Evolutionary conservation across 1,140 invertebrate species (phyloP), one percentile per base, ranked within the genome.

Genomic region (Leptinotarsa texana): DNA sequence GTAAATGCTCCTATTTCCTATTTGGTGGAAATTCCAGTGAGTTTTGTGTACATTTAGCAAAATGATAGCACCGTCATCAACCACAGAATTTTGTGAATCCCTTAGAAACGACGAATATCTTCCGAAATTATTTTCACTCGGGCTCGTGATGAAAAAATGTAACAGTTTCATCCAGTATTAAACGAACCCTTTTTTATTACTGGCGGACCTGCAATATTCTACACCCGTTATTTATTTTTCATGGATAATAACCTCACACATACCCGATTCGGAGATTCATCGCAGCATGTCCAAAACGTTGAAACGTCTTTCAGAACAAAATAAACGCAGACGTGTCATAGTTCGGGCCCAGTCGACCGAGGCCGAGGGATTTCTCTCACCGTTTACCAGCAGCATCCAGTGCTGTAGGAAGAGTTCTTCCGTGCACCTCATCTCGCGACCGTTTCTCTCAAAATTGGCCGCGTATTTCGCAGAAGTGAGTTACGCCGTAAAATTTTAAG

Each of bases 251-350:
- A 68, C 66, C 42, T 68, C 33, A 68, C 66, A 68, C 66, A 68
- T 47, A 8, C 42, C 24, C 42, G n/a, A 47, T 18, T 47, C 24
- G 2, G 24, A 47, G 33, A 68, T 68, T 68, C 49, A 68, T 68
- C 66, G 18, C 42, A 4, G 27, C n/a, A 18, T 42, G 42, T 57
- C 51, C 51, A n/a, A 57, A 57, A 57, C 13, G 51, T 57, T 18
- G 15, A 57, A n/a, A 57, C 51, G 51, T 57, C 51, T 57, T 57
- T 18, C 21, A 17, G 63, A 65, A 69, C 42, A 47, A 69, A 69
- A 69, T 24, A 69, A 69, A 69, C 68, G 68, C 33, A 69, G 68
- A 69, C 68, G 68, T 69, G 68, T 47, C 68, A 51, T 49, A 51
- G 33, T 69, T 69, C 68, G 68, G 68, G 42, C 17, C 68, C 48